Percentiles rank a stretch among this genome's conserved stretches.
phyloP scores from a whole-genome alignment of 2,888 invertebrate genomes.

The Dolichopus griseipennis region DNA sequence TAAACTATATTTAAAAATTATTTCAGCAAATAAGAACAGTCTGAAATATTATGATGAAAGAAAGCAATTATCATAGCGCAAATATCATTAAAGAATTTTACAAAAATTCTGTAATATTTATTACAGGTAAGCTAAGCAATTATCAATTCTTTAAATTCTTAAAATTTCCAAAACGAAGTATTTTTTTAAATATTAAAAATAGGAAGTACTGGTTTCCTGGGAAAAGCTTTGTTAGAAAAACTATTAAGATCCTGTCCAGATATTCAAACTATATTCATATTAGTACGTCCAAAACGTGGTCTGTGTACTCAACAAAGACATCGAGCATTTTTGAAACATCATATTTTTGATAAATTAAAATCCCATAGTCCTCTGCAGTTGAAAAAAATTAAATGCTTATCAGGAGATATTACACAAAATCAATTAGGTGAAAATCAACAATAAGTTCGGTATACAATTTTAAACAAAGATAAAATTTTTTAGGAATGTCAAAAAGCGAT shows the following conservation, averaged over 20 bases:
- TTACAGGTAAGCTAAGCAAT: slow-evolving; percentile 29
- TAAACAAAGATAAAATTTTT: slow-evolving; percentile 7
- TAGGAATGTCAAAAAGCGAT: slow-evolving; percentile 56
- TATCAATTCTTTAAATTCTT: not conserved
- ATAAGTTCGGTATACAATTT: too few relatives aligned
- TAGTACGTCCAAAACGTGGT: slow-evolving; percentile 69
- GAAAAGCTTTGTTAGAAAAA: slow-evolving; percentile 89
- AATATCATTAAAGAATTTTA: slow-evolving; percentile 27
- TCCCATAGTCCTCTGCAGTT: slow-evolving; percentile 55
- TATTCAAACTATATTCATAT: slow-evolving; percentile 65
- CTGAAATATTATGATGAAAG: too few relatives aligned
- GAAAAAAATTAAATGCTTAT: slow-evolving; percentile 58
- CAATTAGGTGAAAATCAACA: slow-evolving; percentile 46
- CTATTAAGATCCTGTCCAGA: slow-evolving; percentile 75
- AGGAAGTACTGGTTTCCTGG: slow-evolving; percentile 81
- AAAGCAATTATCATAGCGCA: too few relatives aligned
- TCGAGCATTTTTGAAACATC: slow-evolving; percentile 64
- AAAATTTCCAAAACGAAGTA: slow-evolving; percentile 5
- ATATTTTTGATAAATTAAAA: slow-evolving; percentile 64
- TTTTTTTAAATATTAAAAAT: slow-evolving; percentile 44
- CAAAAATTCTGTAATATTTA: slow-evolving; percentile 33
- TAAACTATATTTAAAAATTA: too few relatives aligned
- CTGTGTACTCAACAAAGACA: slow-evolving; percentile 60
- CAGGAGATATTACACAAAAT: slow-evolving; percentile 66
- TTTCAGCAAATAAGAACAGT: too few relatives aligned